Evolutionary conservation across 1,140 invertebrate species (phyloP).

Genomic region (Wasmannia auropunctata): DNA sequence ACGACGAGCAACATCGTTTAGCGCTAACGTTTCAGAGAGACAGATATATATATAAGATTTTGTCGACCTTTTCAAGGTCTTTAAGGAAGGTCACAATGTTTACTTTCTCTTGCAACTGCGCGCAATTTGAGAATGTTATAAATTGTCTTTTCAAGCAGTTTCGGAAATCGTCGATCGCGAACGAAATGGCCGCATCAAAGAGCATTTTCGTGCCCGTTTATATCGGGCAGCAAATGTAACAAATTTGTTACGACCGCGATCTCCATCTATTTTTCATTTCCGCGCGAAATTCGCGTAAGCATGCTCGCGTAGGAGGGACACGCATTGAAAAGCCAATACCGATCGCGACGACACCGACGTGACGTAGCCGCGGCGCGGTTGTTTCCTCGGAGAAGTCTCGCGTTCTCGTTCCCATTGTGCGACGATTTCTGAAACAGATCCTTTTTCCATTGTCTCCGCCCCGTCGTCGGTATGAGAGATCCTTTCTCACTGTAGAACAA

Average conservation of each 20-base stretch:
- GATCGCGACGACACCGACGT: constrained; percentile 45
- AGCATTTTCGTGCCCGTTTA: not conserved
- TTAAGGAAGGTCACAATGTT: not conserved
- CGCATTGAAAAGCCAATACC: constrained; percentile 36
- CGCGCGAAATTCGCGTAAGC: not conserved
- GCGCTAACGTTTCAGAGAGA: constrained; percentile 2
- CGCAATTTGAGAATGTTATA: not conserved
- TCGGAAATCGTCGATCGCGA: not conserved
- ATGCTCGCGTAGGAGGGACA: not conserved
- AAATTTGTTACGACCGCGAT: constrained; percentile 29
- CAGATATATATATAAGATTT: not conserved
- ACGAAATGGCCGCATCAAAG: not conserved
- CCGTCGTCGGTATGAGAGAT: constrained; percentile 67
- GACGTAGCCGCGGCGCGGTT: constrained; percentile 17
- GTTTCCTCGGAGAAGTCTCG: constrained; percentile 63
- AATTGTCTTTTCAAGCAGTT: not conserved
- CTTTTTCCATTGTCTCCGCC: constrained; percentile 72
- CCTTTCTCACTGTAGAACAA: constrained; percentile 76
- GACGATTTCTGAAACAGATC: constrained; percentile 74
- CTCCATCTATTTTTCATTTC: constrained; percentile 16
- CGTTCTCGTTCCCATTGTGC: constrained; percentile 71
- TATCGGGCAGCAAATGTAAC: not conserved
- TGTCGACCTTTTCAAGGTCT: not conserved
- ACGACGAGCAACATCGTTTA: not conserved
- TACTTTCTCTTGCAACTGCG: not conserved